Conservation (phyloP, 2,113 vertebrate species). For the Lepidothrix coronata region DNA sequence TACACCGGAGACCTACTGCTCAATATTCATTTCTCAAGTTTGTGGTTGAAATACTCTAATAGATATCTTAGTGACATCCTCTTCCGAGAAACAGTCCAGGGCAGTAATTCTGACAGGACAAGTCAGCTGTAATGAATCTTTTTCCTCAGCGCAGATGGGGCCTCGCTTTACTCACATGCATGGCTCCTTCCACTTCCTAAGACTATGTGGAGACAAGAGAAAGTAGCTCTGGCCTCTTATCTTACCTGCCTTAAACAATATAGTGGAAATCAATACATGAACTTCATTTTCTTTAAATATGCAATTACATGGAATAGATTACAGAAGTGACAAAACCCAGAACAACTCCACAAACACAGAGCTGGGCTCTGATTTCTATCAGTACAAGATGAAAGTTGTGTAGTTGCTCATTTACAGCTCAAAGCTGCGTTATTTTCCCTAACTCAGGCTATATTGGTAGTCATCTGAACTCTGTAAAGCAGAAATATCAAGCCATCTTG, state of each 20-base stretch:
- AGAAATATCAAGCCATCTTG: conserved; percentile 10
- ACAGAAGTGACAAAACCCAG: conserved; percentile 26
- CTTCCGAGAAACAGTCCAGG: background rate
- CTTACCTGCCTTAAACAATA: conserved; percentile 41
- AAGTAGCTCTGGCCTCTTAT: conserved; percentile 14
- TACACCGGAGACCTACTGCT: background rate
- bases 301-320: conserved; percentile 23
- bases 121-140: conserved; percentile 64
- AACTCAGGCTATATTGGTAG: background rate
- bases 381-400: background rate
- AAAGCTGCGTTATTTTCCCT: conserved; percentile 34
- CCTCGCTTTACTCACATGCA: background rate
- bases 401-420: conserved; percentile 51
- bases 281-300: conserved; percentile 9
- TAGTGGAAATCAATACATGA: conserved; percentile 24
- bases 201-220: background rate
- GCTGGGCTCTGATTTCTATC: conserved; percentile 39
- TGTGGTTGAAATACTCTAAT: conserved; percentile 13
- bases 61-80: conserved; percentile 19
- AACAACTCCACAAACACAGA: background rate
- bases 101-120: conserved; percentile 59
- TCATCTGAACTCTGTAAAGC: background rate
- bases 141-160: conserved; percentile 45
- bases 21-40: background rate
- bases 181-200: background rate